phyloP scores from a whole-genome alignment of 2,113 vertebrate genomes.

The Barnardius zonarius region DNA sequence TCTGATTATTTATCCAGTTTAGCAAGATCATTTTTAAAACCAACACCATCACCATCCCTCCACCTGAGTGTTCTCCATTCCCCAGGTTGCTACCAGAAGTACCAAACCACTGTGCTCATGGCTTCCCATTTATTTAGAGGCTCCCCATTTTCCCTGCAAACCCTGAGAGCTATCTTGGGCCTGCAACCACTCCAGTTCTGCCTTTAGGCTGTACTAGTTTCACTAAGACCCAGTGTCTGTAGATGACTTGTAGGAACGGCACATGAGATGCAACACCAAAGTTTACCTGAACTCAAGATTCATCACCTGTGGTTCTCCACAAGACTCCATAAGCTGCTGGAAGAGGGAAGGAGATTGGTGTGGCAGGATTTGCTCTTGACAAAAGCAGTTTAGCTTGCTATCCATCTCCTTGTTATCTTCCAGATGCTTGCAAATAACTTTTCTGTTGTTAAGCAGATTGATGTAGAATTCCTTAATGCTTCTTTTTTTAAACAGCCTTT shows the following conservation, averaged over 20 bases:
- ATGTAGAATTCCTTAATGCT: neutral
- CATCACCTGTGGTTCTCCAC: neutral
- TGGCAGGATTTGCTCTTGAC: neutral
- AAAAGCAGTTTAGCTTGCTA: neutral
- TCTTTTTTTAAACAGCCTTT: neutral
- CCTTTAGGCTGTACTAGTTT: fast-evolving
- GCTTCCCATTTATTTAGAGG: neutral
- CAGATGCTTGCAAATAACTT: constrained; percentile 3
- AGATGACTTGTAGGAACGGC: neutral
- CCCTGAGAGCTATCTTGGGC: neutral
- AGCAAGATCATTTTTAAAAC: neutral
- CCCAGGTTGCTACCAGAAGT: neutral
- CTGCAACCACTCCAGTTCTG: neutral
- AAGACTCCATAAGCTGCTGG: neutral
- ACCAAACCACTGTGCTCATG: neutral
- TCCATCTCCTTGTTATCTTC: neutral
- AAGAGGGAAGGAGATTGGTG: neutral
- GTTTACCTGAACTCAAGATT: neutral
- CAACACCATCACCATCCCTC: neutral
- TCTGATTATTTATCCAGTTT: neutral
- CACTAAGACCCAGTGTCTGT: neutral
- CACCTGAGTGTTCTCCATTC: neutral
- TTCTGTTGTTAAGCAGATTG: neutral
- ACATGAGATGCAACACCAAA: neutral
- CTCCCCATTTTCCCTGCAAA: neutral